phyloP scores from a whole-genome alignment of 2,888 invertebrate species.

The Leucozona laternaria region DNA sequence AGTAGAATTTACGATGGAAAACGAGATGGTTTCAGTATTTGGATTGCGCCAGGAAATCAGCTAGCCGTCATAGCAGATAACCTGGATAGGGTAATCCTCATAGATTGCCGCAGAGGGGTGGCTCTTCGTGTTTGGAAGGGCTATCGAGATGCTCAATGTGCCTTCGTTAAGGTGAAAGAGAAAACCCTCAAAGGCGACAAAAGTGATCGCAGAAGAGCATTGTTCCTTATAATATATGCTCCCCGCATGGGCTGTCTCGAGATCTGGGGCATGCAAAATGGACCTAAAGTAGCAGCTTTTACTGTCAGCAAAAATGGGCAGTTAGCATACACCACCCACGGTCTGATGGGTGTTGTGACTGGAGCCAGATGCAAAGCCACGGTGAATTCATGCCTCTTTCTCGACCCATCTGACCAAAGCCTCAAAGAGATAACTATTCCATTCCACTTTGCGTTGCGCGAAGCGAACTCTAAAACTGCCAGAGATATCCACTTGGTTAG shows the following conservation, averaged over 20 bases:
- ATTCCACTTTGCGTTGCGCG: constrained; percentile 95
- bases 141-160: constrained; percentile 97
- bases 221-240: constrained; percentile 96
- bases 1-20: constrained; percentile 92
- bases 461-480: constrained; percentile 93
- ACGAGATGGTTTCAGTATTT: constrained; percentile 90
- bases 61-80: constrained; percentile 93
- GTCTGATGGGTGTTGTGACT: constrained; percentile 89
- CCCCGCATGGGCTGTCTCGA: constrained; percentile 96
- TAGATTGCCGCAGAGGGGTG: constrained; percentile 92
- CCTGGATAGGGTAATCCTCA: constrained; percentile 93
- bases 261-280: constrained; percentile 95
- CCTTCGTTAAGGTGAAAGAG: constrained; percentile 94
- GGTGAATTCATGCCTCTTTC: constrained; percentile 90
- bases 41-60: constrained; percentile 89
- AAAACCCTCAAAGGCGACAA: constrained; percentile 82
- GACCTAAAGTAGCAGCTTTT: constrained; percentile 95
- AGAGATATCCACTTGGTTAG: constrained; percentile 94
- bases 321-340: constrained; percentile 91
- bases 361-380: constrained; percentile 86
- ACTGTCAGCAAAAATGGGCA: constrained; percentile 93
- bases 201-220: constrained; percentile 84
- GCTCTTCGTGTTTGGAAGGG: constrained; percentile 96
- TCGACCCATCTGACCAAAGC: constrained; percentile 91
- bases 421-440: constrained; percentile 94